Evolutionary conservation across 1,140 invertebrate species (phyloP), one percentile per base, ranked within the genome.

Genomic region (Archegozetes longisetosus): DNA sequence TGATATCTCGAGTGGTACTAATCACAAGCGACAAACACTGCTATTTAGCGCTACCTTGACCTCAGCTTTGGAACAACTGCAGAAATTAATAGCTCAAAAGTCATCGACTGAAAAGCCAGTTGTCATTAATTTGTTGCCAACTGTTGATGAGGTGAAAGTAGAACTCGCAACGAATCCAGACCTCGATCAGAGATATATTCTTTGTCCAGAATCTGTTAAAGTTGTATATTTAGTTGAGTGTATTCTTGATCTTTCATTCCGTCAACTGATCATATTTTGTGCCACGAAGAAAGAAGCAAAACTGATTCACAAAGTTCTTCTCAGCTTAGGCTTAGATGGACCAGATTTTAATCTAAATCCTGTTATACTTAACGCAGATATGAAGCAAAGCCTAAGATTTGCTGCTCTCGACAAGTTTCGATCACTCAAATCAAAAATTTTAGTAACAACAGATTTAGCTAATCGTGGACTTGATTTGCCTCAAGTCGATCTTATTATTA

Each of bases 21-120:
- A 67, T 84, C 94, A 81, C 63, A 79, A 84, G 50, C 79, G 84
- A 65, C 87, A 90, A 68, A 91, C 85, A 23, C 75, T 95, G 29
- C 76, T 97, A 25, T 98, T 97, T 69, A 96, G 92, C 59, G 95
- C 95, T 1, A 98, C 95, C 17, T 90, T 97, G 70, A 94, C 89
- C 9, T 85, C 92, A 70, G 81, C 84, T 61, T 72, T 88, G 26
- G 74, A 83, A 58, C 82, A 82, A 72, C 73, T 88, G 20, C 82
- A 84, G 70, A 68, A 79, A 65, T 76, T 84, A 3, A 79, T 80
- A 20, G 72, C 76, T 1, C 76, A 48, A 28, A 64, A 62, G 49
- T 48, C 63, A 46, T 6, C 22, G 25, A 26, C 53, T 53, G 12
- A 53, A 24, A 58, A 61, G 29, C 54, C 64, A 60, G 26, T 65